Base-by-base conservation (phyloP, 2,113 vertebrate species). In the Tachysurus vachellii region DNA sequence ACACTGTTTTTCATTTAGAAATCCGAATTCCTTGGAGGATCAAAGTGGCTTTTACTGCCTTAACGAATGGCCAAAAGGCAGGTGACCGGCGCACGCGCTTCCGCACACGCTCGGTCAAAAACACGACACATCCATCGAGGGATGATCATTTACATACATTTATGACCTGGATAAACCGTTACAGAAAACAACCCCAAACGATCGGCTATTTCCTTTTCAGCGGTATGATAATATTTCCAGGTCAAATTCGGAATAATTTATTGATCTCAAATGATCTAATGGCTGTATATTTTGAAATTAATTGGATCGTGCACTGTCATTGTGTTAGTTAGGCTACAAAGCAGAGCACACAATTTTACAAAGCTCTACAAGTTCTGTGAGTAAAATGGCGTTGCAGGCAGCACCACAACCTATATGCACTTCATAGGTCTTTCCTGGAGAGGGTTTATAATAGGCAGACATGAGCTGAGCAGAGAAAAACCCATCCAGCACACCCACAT, bases 351-450 rank as follows among this genome's bases (percentile, higher is more conserved):
- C 21, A 59, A 86, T 70, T 79, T 3, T 3, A 50, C 84, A 84
- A 36, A 75, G 70, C 73, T 82, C 57, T 76, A 68, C 82, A 90
- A 88, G 53, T 61, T 84, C 82, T 87, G 50, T 16, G 53, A 80
- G 70, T 73, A 62, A 86, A 66, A 90, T 81, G 81, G 57, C 42
- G 70, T 75, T 82, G 84, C 47, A 85, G 76, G 87, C 81, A 87
- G 84, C 73, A 50, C 68, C 87, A 88, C 62, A 85, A 76, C 62
- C 85, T 66, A 59, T 85, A 82, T 75, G 73, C 84, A 88, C 83
- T 82, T 81, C 82, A 84, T 84, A 68, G 81, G 77, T 82, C 85
- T 87, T 75, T 84, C 77, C 82, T 19, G 26, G 50, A 84, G 83
- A 87, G 82, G 53, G 85, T 82, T 66, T 88, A 70, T 61, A 26